Conservation (phyloP, 2,888 invertebrate species). For the Parascotia fuliginaria region DNA sequence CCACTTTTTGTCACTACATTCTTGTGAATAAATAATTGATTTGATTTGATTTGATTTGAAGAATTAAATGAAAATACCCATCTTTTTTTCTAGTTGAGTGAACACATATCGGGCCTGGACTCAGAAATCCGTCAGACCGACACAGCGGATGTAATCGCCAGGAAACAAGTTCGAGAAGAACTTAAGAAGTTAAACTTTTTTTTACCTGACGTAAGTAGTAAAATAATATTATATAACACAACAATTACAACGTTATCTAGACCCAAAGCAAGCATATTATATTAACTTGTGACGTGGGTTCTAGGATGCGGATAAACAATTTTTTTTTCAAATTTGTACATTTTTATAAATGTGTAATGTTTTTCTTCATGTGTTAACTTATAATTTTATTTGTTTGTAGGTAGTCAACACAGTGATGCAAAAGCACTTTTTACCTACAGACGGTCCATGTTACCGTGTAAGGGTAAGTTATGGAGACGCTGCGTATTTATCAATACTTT, state of each 20-base stretch:
- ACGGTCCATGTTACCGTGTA: slow-evolving; percentile 36
- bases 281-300: no score
- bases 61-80: no score
- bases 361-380: neutral
- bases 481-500: no score
- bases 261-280: no score
- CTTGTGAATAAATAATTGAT: no score
- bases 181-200: slow-evolving; percentile 59
- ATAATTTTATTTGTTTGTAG: slow-evolving; percentile 43
- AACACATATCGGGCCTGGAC: slow-evolving; percentile 49
- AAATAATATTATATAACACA: no score
- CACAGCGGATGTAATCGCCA: slow-evolving; percentile 50
- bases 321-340: no score
- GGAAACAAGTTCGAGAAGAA: slow-evolving; percentile 58
- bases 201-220: slow-evolving; percentile 50
- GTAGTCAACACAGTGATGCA: slow-evolving; percentile 52
- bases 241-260: no score
- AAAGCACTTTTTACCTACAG: slow-evolving; percentile 48
- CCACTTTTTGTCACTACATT: no score
- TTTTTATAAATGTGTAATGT: no score
- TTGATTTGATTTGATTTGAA: no score
- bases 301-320: no score
- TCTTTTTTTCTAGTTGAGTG: slow-evolving; percentile 50
- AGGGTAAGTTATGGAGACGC: slow-evolving; percentile 59
- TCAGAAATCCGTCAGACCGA: slow-evolving; percentile 22